These are phyloP conservation scores for Salvelinus fontinalis DNA, from an alignment of 2,113 vertebrate species.

Conservation along the genomic window DNA sequence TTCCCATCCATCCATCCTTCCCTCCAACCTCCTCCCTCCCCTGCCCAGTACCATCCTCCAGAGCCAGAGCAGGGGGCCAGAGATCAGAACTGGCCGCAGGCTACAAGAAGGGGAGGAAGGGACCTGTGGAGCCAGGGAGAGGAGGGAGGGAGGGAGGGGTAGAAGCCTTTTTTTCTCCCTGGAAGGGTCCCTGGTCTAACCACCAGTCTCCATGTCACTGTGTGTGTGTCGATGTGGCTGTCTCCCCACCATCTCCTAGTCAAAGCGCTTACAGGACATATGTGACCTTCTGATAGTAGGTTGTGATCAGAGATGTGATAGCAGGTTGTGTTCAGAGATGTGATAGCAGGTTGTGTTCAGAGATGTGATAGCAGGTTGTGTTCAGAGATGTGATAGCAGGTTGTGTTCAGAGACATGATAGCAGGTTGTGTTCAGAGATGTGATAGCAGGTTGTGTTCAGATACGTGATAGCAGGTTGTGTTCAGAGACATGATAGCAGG, in stretches of 20 bases:
- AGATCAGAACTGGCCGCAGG: not conserved
- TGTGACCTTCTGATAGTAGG: conserved; percentile 45
- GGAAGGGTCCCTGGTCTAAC: not conserved
- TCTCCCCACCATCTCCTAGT: conserved; percentile 24
- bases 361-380: no score
- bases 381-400: conserved; percentile 43
- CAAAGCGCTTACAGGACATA: conserved; percentile 10
- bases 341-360: no score
- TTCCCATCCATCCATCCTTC: not conserved
- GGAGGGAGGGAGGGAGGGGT: not conserved
- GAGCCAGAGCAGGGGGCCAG: not conserved
- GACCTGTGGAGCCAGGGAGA: not conserved
- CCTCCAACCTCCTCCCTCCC: not conserved
- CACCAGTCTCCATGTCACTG: not conserved
- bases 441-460: conserved; percentile 37
- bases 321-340: no score
- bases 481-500: conserved; percentile 41
- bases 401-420: conserved; percentile 41
- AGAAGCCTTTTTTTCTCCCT: not conserved
- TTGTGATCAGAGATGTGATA: no score
- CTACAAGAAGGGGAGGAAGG: not conserved
- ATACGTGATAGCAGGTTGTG: conserved; percentile 36
- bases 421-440: not conserved
- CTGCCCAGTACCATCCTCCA: not conserved
- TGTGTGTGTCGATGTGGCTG: conserved; percentile 14